These are phyloP conservation scores for Dicerorhinus sumatrensis DNA, from an alignment of 2,113 vertebrate genomes.

Conservation along the genomic window DNA sequence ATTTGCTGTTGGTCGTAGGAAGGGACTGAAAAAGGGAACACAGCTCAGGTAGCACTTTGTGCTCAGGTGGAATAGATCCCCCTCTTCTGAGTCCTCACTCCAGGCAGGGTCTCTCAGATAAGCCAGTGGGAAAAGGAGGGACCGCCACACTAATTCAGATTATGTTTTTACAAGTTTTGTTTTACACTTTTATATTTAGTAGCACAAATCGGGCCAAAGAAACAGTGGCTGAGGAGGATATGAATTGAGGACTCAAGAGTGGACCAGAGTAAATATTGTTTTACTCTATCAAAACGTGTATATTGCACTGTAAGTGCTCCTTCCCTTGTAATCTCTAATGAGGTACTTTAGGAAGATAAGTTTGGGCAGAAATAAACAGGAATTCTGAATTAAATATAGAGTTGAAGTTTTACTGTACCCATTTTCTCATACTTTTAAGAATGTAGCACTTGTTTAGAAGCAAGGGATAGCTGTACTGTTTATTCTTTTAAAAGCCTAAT, in stretches of 20 bases:
- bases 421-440: background rate
- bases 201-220: background rate
- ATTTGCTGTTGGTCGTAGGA: background rate
- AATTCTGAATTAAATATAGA: background rate
- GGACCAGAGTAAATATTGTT: background rate
- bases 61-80: background rate
- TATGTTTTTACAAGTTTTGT: background rate
- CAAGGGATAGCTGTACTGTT: background rate
- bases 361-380: background rate
- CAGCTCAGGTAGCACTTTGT: background rate
- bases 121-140: background rate
- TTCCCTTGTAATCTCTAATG: background rate
- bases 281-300: background rate
- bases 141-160: background rate
- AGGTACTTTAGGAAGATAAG: background rate
- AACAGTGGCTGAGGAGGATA: background rate
- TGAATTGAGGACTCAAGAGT: background rate
- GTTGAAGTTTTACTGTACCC: background rate
- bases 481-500: background rate
- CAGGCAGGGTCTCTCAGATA: background rate
- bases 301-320: accelerated
- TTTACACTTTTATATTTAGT: background rate
- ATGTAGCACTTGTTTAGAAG: background rate
- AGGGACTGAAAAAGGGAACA: background rate
- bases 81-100: background rate